These are phyloP conservation scores for Drosophila kikkawai DNA, from an alignment of 1,140 invertebrate genomes.

Conservation along the genomic window DNA sequence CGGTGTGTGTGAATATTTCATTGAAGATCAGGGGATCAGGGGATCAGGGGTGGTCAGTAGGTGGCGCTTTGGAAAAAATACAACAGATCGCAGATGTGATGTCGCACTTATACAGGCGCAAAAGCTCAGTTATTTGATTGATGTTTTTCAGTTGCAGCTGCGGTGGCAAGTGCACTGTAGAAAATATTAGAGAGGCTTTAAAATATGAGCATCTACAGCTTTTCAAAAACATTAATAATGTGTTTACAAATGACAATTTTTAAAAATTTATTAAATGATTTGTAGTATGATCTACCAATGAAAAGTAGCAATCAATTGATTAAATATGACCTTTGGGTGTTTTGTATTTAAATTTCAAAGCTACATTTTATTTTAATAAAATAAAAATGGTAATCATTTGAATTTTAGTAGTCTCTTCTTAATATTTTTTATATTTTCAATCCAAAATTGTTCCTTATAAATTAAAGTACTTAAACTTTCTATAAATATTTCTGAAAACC, in stretches of 20 bases:
- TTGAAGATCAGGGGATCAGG: slow-evolving; percentile 24
- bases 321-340: not conserved
- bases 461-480: not conserved
- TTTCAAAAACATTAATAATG: too few relatives aligned
- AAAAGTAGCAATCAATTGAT: not conserved
- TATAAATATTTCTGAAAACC: not conserved
- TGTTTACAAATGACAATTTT: too few relatives aligned
- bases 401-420: not conserved
- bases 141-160: slow-evolving; percentile 61
- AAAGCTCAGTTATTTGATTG: slow-evolving; percentile 63
- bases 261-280: too few relatives aligned
- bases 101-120: slow-evolving; percentile 28
- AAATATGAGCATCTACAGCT: too few relatives aligned
- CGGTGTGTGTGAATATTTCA: slow-evolving; percentile 55
- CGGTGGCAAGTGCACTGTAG: slow-evolving; percentile 22
- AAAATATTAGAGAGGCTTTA: not conserved
- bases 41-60: slow-evolving; percentile 32
- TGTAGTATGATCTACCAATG: not conserved
- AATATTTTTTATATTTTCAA: not conserved
- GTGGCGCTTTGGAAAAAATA: slow-evolving; percentile 42
- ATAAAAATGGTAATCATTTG: too few relatives aligned
- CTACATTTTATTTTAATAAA: not conserved
- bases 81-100: slow-evolving; percentile 56
- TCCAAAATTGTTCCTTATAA: too few relatives aligned
- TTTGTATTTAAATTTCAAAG: not conserved